Evolutionary conservation across 2,113 vertebrate genomes (phyloP).

Genomic region (Poeciliopsis occidentalis): DNA sequence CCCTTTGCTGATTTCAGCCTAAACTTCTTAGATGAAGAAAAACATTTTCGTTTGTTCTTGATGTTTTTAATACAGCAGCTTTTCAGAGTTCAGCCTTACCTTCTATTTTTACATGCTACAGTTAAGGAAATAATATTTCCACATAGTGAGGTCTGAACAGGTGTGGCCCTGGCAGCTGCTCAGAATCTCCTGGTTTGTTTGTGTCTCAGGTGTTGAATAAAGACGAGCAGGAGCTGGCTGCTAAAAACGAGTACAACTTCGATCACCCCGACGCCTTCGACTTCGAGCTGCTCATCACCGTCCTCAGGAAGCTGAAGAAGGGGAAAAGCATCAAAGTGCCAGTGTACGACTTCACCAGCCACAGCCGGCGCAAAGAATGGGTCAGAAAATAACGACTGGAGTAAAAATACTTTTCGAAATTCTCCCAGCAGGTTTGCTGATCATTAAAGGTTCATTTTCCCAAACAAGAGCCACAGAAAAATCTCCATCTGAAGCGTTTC

Average conservation of each 20-base stretch:
- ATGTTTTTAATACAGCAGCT: too few species aligned
- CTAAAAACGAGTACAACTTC: conserved; percentile 89
- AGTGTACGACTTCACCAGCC: conserved; percentile 88
- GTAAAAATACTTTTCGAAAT: background rate
- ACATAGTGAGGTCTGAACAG: too few species aligned
- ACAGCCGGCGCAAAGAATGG: conserved; percentile 90
- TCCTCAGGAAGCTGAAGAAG: conserved; percentile 90
- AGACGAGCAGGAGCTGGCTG: conserved; percentile 86
- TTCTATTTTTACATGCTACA: too few species aligned
- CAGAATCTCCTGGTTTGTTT: background rate
- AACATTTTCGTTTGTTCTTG: too few species aligned
- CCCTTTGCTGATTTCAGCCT: background rate
- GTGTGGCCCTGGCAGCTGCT: too few species aligned
- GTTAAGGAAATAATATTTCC: too few species aligned
- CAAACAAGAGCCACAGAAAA: conserved; percentile 23
- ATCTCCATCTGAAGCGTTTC: conserved; percentile 2
- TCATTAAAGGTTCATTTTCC: conserved; percentile 37
- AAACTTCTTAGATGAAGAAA: too few species aligned
- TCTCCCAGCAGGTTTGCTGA: conserved; percentile 10
- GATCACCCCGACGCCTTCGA: conserved; percentile 92
- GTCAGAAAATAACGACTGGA: conserved; percentile 58
- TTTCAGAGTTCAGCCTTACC: too few species aligned
- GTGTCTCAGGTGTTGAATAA: conserved; percentile 83
- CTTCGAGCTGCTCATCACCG: conserved; percentile 87
- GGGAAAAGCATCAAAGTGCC: conserved; percentile 92